A percentile compares a stretch with the other conserved stretches of the same genome.
Conservation (phyloP, 2,888 invertebrate species). For the Pyrochroa serraticornis region DNA sequence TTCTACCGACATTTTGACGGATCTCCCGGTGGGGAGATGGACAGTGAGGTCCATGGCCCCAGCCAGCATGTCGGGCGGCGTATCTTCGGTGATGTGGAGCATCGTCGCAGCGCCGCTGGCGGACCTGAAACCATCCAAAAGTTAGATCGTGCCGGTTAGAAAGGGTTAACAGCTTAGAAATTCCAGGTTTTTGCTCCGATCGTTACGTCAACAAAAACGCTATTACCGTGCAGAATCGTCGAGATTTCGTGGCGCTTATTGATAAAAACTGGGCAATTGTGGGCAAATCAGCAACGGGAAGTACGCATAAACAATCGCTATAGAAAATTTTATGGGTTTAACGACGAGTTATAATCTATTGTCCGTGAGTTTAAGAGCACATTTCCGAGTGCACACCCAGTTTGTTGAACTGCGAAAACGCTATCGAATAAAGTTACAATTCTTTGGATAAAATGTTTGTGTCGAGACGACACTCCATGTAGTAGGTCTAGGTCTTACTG, state of each 20-base stretch:
- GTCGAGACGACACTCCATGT: background rate
- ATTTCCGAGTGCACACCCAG: no score
- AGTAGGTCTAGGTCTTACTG: background rate
- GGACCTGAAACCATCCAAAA: constrained; percentile 34
- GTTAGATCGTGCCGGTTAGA: background rate
- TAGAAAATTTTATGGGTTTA: constrained; percentile 17
- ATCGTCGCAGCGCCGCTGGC: constrained; percentile 51
- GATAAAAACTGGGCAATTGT: background rate
- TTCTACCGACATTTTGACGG: constrained; percentile 64
- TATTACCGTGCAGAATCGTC: constrained; percentile 5
- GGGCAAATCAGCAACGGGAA: no score
- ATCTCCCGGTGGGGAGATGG: constrained; percentile 63
- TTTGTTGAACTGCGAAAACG: no score
- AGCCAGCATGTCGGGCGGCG: constrained; percentile 72
- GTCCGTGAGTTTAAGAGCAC: background rate
- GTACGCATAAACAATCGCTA: constrained; percentile 4
- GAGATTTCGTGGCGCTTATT: no score
- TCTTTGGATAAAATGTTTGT: background rate
- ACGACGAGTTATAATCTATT: constrained; percentile 3
- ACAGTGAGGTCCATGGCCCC: constrained; percentile 73
- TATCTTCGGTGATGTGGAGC: constrained; percentile 69
- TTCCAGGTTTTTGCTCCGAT: background rate
- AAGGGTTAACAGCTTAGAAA: background rate
- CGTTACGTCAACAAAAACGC: background rate
- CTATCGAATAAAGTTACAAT: no score